Base-by-base conservation (phyloP, 2,888 invertebrate species). In the Cacoxenus indagator region DNA sequence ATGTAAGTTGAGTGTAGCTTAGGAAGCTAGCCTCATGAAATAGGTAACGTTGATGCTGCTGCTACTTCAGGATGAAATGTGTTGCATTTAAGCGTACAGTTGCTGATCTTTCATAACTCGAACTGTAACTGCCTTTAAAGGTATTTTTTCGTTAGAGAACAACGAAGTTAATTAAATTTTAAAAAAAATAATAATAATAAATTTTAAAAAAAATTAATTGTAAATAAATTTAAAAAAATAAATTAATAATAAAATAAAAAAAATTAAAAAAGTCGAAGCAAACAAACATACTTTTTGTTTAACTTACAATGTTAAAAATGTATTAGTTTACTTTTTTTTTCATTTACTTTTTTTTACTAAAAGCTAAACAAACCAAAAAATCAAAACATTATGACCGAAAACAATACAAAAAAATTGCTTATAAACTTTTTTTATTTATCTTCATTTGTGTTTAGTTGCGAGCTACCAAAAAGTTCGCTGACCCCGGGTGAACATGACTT, bases 391-490 rank as follows among this genome's bases (percentile, higher is more conserved):
- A 45, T n/a, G 17, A 64, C 26, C 46, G 26, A 57, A 37, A 19
- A 26, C 17, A 57, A 45, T 31, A 31, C 26, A 5, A 19, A 65
- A 45, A 29, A 64, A 65, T 54, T 24, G 54, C 17, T 51, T 51
- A 65, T 43, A 64, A 37, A 37, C 11, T 6, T 61, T 37, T 43
- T 61, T 61, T 61, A n/a, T n/a, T n/a, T n/a, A n/a, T 61, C 31
- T 31, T 59, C 9, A 14, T 26, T 51, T 51, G 45, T 31, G 73
- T 78, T n/a, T 78, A 69, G 78, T 72, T 70, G 76, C 67, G 69
- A 62, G 73, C 70, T 69, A 65, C 65, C 70, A 48, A 75, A 74
- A 78, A 78, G 82, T 84, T 84, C 82, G 83, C 77, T 84, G 82
- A 82, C 82, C 82, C n/a, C 73, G 74, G 73, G 59, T 51, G 46